A percentile compares a stretch with the other conserved stretches of the same genome.
Conservation (phyloP, 2,888 invertebrate genomes). For the Leucoptera coffeella region DNA sequence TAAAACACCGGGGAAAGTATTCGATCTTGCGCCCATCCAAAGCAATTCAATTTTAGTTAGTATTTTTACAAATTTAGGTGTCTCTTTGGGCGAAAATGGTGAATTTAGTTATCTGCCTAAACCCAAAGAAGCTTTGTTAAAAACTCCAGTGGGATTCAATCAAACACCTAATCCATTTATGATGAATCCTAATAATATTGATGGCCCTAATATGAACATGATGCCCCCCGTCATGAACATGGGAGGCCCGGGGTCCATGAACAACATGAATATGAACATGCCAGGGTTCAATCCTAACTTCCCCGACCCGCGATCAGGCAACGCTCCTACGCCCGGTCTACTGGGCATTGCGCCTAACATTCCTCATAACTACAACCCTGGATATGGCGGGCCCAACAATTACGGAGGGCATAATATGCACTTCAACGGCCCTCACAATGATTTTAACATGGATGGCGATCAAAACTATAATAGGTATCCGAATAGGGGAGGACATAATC, state of each 20-base stretch:
- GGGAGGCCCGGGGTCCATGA: slow-evolving; percentile 22
- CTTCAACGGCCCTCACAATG: slow-evolving; percentile 34
- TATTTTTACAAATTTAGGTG: slow-evolving; percentile 58
- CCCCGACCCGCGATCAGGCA: slow-evolving; percentile 39
- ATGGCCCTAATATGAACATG: slow-evolving; percentile 28
- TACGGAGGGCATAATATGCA: slow-evolving; percentile 29
- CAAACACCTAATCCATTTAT: slow-evolving; percentile 24
- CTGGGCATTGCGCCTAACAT: slow-evolving; percentile 53
- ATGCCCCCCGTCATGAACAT: slow-evolving; percentile 45
- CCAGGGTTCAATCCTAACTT: slow-evolving; percentile 32
- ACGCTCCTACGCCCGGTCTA: slow-evolving; percentile 47
- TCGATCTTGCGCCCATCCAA: slow-evolving; percentile 46
- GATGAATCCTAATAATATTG: slow-evolving; percentile 26
- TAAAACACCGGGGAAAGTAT: slow-evolving; percentile 41
- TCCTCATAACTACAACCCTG: slow-evolving; percentile 39
- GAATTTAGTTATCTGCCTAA: slow-evolving; percentile 44
- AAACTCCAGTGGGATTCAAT: slow-evolving; percentile 33
- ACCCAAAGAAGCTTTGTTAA: slow-evolving; percentile 38
- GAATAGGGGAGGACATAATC: slow-evolving; percentile 32
- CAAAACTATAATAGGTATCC: slow-evolving; percentile 35
- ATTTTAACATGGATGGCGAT: slow-evolving; percentile 36
- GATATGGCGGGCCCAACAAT: slow-evolving; percentile 30
- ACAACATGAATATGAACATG: slow-evolving; percentile 33
- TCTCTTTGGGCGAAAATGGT: slow-evolving; percentile 52
- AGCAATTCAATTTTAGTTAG: slow-evolving; percentile 46